These are phyloP conservation scores for Chamaetylas fuelleborni DNA, from an alignment of 2,113 vertebrate species.

Conservation along the genomic window DNA sequence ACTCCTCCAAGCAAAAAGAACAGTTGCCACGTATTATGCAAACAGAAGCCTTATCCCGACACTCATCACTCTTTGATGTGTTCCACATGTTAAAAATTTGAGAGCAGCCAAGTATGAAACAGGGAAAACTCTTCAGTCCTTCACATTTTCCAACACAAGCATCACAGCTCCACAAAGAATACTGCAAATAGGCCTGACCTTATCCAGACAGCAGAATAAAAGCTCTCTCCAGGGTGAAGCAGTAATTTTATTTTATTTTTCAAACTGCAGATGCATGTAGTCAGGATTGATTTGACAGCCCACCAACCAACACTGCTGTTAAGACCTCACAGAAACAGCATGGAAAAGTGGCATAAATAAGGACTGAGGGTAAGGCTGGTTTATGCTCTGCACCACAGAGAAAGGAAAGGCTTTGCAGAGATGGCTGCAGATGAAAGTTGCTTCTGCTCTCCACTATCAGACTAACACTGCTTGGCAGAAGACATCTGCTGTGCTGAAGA, in stretches of 20 bases:
- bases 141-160: background rate
- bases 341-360: background rate
- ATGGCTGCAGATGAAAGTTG: background rate
- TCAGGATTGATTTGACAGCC: conserved; percentile 8
- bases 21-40: background rate
- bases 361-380: background rate
- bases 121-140: background rate
- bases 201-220: conserved; percentile 6
- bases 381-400: background rate
- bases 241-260: conserved; percentile 1
- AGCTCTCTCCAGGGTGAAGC: background rate
- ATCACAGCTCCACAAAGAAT: background rate
- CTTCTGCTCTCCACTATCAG: background rate
- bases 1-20: background rate
- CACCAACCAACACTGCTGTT: background rate
- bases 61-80: background rate
- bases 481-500: background rate
- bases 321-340: background rate
- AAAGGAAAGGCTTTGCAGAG: background rate
- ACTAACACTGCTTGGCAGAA: background rate
- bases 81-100: conserved; percentile 17
- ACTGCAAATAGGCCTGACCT: conserved; percentile 2
- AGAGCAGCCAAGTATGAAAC: conserved; percentile 11
- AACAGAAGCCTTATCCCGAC: background rate
- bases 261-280: background rate